A percentile compares a stretch with the other conserved stretches of the same genome.
These are phyloP conservation scores for Limnephilus marmoratus DNA, from an alignment of 2,888 invertebrate species.

Conservation along the genomic window DNA sequence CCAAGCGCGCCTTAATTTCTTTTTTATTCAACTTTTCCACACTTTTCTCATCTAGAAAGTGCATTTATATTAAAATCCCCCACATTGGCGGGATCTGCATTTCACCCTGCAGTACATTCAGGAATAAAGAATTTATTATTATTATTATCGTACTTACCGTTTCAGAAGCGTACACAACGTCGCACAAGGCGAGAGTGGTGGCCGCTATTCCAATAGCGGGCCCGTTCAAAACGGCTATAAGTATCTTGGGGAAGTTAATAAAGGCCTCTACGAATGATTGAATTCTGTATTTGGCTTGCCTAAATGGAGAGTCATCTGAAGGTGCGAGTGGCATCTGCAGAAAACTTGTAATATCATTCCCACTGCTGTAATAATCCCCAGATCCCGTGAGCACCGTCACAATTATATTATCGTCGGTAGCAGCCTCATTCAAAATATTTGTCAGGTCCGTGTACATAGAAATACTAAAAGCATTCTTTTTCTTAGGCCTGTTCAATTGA, in stretches of 20 bases:
- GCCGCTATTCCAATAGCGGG: slow-evolving; percentile 95
- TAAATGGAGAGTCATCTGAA: slow-evolving; percentile 66
- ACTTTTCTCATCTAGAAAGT: too few relatives aligned
- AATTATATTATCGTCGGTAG: slow-evolving; percentile 80
- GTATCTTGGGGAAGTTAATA: slow-evolving; percentile 91
- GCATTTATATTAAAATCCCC: too few relatives aligned
- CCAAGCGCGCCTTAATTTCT: too few relatives aligned
- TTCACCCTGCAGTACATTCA: slow-evolving; percentile 67
- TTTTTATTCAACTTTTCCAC: too few relatives aligned
- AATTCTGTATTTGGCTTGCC: slow-evolving; percentile 68
- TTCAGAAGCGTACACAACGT: slow-evolving; percentile 92
- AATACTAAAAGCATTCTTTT: slow-evolving; percentile 86
- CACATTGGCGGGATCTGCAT: too few relatives aligned
- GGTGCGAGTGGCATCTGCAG: slow-evolving; percentile 68
- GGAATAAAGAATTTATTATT: not conserved
- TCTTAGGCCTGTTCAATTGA: slow-evolving; percentile 85
- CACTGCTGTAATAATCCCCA: slow-evolving; percentile 90
- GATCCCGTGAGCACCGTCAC: slow-evolving; percentile 88
- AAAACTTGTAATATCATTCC: slow-evolving; percentile 82
- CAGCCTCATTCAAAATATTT: slow-evolving; percentile 82
- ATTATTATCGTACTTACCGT: slow-evolving; percentile 75
- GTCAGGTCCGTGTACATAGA: slow-evolving; percentile 83
- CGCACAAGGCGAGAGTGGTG: slow-evolving; percentile 90
- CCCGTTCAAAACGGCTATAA: slow-evolving; percentile 94
- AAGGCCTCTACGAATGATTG: slow-evolving; percentile 85